phyloP scores from a whole-genome alignment of 1,140 invertebrate species.

The Drosophila kikkawai region DNA sequence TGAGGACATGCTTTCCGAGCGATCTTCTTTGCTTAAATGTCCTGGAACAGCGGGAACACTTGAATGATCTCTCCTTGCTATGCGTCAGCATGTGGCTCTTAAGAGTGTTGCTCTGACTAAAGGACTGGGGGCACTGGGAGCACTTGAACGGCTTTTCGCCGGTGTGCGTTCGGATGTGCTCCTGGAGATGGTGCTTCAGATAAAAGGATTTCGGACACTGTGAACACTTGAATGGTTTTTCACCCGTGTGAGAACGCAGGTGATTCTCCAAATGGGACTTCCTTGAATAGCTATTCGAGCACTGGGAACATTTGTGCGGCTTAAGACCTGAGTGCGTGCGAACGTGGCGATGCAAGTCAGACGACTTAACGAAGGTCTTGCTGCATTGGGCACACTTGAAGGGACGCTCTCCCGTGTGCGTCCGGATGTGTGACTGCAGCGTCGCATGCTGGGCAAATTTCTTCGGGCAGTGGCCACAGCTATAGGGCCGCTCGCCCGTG shows the following conservation, averaged over 20 bases:
- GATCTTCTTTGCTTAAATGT: slow-evolving; percentile 14
- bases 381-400: slow-evolving; percentile 19
- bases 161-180: slow-evolving; percentile 8
- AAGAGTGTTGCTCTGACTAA: neutral
- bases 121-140: slow-evolving; percentile 9
- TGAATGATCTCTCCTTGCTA: neutral
- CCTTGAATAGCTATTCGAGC: slow-evolving; percentile 15
- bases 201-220: slow-evolving; percentile 16
- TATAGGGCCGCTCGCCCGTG: neutral
- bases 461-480: slow-evolving; percentile 9
- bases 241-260: slow-evolving; percentile 6
- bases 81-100: neutral
- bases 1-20: neutral
- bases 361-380: slow-evolving; percentile 2
- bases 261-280: slow-evolving; percentile 8
- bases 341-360: slow-evolving; percentile 6
- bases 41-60: slow-evolving; percentile 1
- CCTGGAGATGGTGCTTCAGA: slow-evolving; percentile 8
- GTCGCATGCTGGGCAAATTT: neutral
- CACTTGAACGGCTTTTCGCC: slow-evolving; percentile 10
- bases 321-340: slow-evolving; percentile 15
- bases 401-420: slow-evolving; percentile 31
- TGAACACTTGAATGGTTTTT: slow-evolving; percentile 8
- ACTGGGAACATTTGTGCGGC: slow-evolving; percentile 15
- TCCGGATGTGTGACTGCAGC: slow-evolving; percentile 15